Evolutionary conservation across 2,888 invertebrate genomes (phyloP), one percentile per base, ranked within the genome.

Genomic region (Sturmia bella): DNA sequence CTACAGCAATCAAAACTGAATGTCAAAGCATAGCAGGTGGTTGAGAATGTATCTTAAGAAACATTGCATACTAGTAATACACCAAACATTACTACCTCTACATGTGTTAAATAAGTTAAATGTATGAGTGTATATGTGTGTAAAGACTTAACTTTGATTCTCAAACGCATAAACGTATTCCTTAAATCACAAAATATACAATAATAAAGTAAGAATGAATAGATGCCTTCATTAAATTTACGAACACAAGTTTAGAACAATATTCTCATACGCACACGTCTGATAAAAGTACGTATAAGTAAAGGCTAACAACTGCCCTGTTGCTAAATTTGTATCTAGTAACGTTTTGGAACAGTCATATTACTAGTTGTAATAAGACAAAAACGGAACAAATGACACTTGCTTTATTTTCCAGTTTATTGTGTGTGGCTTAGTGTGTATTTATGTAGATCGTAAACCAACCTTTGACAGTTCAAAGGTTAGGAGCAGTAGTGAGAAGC

Each of bases 1-100:
- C 77, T 73, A 54, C 66, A 69, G 24, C 17, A 81, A 81, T 81
- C 69, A 74, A 69, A 74, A 57, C 39, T 83, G 77, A 83, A 83
- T 83, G 83, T 80, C 83, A 83, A 80, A 50, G 57, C 77, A 50
- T 85, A 86, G 87, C 87, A 85, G 87, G 88, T 83, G 85, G 70
- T 85, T 86, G 83, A 72, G 85, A 87, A 63, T 74, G 69, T 37
- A 63, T 41, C 24, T 12, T 54, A 70, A 76, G 80, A 76, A 64
- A 83, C 82, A 87, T 86, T 84, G 82, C 84, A 72, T 57, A 37
- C 41, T 43, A 15, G 2, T n/a, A n/a, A n/a, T 27, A 83, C 84
- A 83, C 80, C 4, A 27, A 6, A 43, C 27, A 48, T 32, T 17
- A 41, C 2, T 17, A 39, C 32, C 5, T 27, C 17, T 52, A 37